A percentile compares a stretch with the other conserved stretches of the same genome.
Evolutionary conservation across 2,797 vertebrate species (phyloP).

Genomic region (Megaceryle alcyon): DNA sequence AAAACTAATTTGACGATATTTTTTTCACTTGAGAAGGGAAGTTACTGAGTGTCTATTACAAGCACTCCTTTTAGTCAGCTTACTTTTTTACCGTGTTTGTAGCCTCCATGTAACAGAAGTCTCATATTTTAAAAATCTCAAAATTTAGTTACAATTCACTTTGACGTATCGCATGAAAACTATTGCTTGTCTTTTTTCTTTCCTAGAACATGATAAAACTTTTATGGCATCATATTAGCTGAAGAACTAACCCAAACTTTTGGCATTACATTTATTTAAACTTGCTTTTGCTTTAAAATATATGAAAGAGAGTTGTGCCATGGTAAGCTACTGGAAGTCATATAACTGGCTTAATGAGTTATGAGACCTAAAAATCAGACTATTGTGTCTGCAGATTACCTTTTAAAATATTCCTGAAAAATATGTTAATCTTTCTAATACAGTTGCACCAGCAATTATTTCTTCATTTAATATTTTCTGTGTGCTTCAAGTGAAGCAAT

Average conservation of each 20-base stretch:
- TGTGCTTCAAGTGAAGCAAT: neutral
- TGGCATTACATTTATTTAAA: neutral
- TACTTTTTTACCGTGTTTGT: neutral
- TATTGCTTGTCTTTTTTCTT: neutral
- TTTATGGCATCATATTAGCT: neutral
- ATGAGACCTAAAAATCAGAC: neutral
- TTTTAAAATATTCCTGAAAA: neutral
- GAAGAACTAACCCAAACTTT: neutral
- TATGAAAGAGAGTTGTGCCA: neutral
- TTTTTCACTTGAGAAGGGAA: constrained; percentile 8
- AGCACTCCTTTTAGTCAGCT: neutral
- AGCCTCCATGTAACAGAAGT: neutral
- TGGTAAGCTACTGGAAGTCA: neutral
- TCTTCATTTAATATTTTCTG: neutral
- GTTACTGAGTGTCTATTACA: neutral
- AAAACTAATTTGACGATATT: neutral
- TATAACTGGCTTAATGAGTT: neutral
- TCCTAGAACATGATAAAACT: neutral
- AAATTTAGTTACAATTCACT: neutral
- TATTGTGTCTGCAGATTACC: neutral
- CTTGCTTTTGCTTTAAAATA: neutral
- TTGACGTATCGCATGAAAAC: neutral
- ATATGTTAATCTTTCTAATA: neutral
- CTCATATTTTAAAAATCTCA: neutral
- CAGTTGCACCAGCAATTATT: neutral